Evolutionary conservation across 2,797 vertebrate genomes (phyloP), one percentile per base, ranked within the genome.

Genomic region (Galago senegalensis): DNA sequence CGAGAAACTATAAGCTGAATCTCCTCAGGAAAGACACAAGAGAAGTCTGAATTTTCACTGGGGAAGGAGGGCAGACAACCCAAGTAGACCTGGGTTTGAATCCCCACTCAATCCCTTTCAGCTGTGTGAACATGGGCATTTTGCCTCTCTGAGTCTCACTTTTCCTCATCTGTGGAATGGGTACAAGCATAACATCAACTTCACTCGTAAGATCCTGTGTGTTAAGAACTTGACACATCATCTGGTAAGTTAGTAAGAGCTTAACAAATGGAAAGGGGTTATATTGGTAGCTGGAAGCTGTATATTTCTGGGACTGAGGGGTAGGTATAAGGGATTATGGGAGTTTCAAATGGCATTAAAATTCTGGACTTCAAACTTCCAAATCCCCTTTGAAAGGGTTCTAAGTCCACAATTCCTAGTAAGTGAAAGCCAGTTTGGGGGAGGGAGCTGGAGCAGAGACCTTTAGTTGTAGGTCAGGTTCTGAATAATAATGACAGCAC

Each of bases 141-240:
- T 73, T 73, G 56, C 46, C n/a, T 65, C 61, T 82, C 18, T 7
- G 25, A 7, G 27, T 69, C 89, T 95, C 58, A 6, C 40, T 96
- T 87, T 75, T 76, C n/a, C 76, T 86, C 46, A 20, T 80, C 84
- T 95, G 40, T 49, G 65, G 91, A 91, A 43, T 95, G 76, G 70
- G 25, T 20, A 16, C 31, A 63, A 43, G 7, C n/a, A 7, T 25
- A 58, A 37, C 60, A 25, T 72, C n/a, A 9, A 2, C 37, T 18
- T 11, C 34, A 14, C 1, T 40, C 18, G 27, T 18, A 23, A 92
- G 69, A 46, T 11, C 17, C 21, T 60, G 13, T n/a, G 14, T 34
- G 53, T 60, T 20, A 69, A 29, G 61, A 23, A n/a, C 16, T 65
- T 60, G 29, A 29, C 56, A 61, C 1, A 29, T 29, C 43, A 63